These are phyloP conservation scores for Polyploca ridens DNA, from an alignment of 2,888 invertebrate genomes.

Conservation along the genomic window DNA sequence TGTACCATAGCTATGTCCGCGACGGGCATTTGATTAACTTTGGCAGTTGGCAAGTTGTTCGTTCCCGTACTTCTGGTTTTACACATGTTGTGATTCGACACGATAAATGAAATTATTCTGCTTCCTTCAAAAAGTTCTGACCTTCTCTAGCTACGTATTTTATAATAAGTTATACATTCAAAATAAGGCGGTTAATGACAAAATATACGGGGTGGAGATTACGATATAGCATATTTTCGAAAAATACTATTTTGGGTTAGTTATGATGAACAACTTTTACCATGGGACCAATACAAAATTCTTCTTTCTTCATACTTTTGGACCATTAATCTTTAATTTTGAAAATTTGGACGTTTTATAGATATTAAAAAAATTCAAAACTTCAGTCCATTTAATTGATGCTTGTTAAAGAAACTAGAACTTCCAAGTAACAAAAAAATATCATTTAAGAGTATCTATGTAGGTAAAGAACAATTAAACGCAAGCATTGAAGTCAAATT, in stretches of 20 bases:
- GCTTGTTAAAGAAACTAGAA: too few relatives aligned
- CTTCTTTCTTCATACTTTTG: too few relatives aligned
- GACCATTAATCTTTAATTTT: too few relatives aligned
- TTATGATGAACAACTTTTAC: too few relatives aligned
- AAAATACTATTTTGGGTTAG: too few relatives aligned
- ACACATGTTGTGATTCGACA: constrained; percentile 16
- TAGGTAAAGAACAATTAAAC: background rate
- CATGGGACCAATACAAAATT: too few relatives aligned
- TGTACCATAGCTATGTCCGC: constrained; percentile 20
- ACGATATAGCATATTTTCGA: too few relatives aligned
- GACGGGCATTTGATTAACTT: constrained; percentile 44
- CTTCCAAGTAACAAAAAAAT: background rate
- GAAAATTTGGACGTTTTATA: too few relatives aligned
- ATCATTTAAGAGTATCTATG: background rate
- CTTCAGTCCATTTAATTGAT: too few relatives aligned
- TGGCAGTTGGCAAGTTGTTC: constrained; percentile 35
- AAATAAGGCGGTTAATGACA: too few relatives aligned
- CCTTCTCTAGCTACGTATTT: background rate
- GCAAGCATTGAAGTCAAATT: constrained; percentile 10
- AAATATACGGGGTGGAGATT: too few relatives aligned
- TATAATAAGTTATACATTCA: background rate
- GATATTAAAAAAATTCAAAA: too few relatives aligned
- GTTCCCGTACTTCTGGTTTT: constrained; percentile 19
- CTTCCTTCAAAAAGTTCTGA: background rate
- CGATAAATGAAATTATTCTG: constrained; percentile 12